Conservation (phyloP, 2,113 vertebrate genomes). For the Anguilla rostrata region DNA sequence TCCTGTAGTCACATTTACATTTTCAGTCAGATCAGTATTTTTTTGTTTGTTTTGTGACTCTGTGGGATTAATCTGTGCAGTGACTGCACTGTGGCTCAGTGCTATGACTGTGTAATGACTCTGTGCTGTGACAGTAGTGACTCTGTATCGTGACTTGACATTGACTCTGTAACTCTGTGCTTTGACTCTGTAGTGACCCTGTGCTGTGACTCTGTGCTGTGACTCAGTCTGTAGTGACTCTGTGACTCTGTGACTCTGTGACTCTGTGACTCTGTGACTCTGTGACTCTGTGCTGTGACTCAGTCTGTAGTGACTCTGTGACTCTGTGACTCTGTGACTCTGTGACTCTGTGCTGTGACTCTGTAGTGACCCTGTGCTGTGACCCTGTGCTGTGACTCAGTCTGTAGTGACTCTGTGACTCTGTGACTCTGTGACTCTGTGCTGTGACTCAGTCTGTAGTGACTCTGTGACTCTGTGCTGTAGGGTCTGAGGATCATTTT, state of each 20-base stretch:
- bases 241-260: background rate
- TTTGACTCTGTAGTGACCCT: background rate
- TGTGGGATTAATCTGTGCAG: background rate
- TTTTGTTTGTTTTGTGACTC: background rate
- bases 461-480: background rate
- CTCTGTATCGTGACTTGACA: background rate
- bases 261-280: background rate
- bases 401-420: background rate
- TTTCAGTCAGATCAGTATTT: no score
- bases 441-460: background rate
- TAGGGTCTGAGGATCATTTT: constrained; percentile 91
- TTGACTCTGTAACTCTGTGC: background rate
- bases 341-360: background rate
- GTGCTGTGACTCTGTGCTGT: background rate
- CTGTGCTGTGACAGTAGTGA: background rate
- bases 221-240: no score
- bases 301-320: background rate
- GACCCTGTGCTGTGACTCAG: background rate
- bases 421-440: background rate
- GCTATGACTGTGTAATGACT: background rate
- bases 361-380: background rate
- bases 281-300: background rate
- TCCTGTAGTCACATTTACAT: no score
- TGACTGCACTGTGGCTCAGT: background rate
- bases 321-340: background rate